Conservation (phyloP, 92 coral and sea anemone species). For the Bergia puertoricense region DNA sequence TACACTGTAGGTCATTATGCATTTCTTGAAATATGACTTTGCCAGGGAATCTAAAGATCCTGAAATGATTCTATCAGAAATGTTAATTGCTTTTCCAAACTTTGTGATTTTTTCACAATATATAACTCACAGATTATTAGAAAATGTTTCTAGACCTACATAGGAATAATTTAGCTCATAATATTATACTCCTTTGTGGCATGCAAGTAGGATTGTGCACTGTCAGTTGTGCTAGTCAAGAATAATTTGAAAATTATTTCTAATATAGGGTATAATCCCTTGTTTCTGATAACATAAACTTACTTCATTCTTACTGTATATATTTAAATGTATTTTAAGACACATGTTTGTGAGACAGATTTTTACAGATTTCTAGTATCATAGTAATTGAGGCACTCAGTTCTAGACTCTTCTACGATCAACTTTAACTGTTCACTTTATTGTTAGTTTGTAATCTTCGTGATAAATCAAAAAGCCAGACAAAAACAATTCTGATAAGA, state of each 20-base stretch:
- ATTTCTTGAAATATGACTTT: not conserved
- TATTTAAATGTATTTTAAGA: not conserved
- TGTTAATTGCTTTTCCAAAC: conserved; percentile 8
- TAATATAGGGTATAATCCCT: no score
- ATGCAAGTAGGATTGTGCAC: not conserved
- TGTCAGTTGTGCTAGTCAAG: not conserved
- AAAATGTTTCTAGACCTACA: not conserved
- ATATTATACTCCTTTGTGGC: not conserved
- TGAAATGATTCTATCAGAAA: not conserved
- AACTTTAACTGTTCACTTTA: not conserved
- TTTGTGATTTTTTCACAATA: not conserved
- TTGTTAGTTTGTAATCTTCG: not conserved
- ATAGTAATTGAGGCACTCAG: not conserved
- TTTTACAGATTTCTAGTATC: not conserved
- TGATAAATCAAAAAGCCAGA: not conserved
- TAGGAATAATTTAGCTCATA: not conserved
- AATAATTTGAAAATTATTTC: no score
- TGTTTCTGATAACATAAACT: not conserved
- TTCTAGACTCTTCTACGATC: not conserved
- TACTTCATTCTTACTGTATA: no score
- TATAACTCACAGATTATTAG: not conserved
- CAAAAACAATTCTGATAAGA: no score
- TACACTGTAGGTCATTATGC: not conserved
- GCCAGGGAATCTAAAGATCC: not conserved
- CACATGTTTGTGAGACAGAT: not conserved